These are phyloP conservation scores for Bursaphelenchus okinawaensis DNA, from an alignment of 2,888 invertebrate genomes.

Conservation along the genomic window DNA sequence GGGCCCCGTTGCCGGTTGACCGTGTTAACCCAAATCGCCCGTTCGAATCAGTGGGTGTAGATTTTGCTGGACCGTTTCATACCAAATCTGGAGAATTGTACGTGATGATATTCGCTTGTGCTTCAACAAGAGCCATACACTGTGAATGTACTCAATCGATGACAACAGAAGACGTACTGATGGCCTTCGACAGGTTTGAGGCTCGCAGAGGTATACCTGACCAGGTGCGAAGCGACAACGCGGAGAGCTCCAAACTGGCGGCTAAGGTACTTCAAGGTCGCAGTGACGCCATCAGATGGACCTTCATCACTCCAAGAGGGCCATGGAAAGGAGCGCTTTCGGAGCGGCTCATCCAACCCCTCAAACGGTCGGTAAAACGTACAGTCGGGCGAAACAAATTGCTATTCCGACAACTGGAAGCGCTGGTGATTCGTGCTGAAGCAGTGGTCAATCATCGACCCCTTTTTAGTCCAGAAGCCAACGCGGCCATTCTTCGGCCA, in stretches of 20 bases:
- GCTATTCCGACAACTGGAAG: constrained; percentile 2
- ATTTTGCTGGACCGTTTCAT: constrained; percentile 31
- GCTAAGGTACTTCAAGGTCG: not conserved
- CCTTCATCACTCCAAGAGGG: constrained; percentile 8
- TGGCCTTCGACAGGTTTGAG: not conserved
- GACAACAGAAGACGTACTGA: not conserved
- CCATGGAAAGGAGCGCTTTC: constrained; percentile 16
- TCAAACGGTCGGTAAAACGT: constrained; percentile 11
- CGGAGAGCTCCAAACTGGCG: not conserved
- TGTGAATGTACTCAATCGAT: not conserved
- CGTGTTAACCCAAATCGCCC: constrained; percentile 19
- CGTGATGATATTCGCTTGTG: not conserved
- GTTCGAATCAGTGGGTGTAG: constrained; percentile 29
- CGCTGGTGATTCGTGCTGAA: constrained; percentile 10
- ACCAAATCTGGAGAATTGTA: not conserved
- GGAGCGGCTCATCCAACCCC: constrained; percentile 11
- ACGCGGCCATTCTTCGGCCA: not conserved
- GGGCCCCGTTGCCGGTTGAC: constrained; percentile 15
- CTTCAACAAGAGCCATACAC: not conserved
- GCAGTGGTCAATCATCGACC: constrained; percentile 16
- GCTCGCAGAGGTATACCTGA: not conserved
- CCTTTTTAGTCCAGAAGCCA: not conserved
- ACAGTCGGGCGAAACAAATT: constrained; percentile 12
- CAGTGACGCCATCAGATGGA: not conserved
- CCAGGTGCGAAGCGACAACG: not conserved